phyloP scores from a whole-genome alignment of 1,140 invertebrate genomes.

The Cherax destructor region DNA sequence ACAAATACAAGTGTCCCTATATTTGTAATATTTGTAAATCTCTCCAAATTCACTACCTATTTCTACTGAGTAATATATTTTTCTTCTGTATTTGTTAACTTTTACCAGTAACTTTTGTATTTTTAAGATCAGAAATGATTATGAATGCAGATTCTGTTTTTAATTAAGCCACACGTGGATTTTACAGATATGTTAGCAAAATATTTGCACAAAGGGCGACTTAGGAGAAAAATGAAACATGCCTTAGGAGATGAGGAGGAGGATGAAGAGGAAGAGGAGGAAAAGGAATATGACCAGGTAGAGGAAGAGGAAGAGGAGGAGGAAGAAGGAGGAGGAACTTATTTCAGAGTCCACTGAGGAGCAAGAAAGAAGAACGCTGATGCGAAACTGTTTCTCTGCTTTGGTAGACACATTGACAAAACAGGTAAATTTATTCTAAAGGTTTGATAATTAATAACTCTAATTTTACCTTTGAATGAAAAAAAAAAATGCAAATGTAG shows the following conservation, averaged over 20 bases:
- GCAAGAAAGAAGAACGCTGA: slow-evolving; percentile 75
- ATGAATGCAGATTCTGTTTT: too few relatives aligned
- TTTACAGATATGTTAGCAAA: slow-evolving; percentile 72
- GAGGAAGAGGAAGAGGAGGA: slow-evolving; percentile 72
- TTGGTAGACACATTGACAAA: slow-evolving; percentile 87
- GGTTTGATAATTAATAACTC: too few relatives aligned
- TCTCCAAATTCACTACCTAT: too few relatives aligned
- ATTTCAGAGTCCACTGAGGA: slow-evolving; percentile 73
- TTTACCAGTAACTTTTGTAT: too few relatives aligned
- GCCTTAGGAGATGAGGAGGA: slow-evolving; percentile 76
- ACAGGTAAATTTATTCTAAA: slow-evolving; percentile 75
- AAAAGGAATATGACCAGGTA: slow-evolving; percentile 74
- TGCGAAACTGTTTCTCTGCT: slow-evolving; percentile 81
- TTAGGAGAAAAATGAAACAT: slow-evolving; percentile 61
- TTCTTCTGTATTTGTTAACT: too few relatives aligned
- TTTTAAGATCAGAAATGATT: too few relatives aligned
- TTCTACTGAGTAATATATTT: too few relatives aligned
- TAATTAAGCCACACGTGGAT: too few relatives aligned
- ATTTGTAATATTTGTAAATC: too few relatives aligned
- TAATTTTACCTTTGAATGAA: too few relatives aligned
- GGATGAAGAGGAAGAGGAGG: slow-evolving; percentile 73
- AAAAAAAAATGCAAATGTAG: too few relatives aligned
- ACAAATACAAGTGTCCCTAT: too few relatives aligned
- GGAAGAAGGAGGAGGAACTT: slow-evolving; percentile 76
- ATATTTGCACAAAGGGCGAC: slow-evolving; percentile 57